phyloP scores from a whole-genome alignment of 1,140 invertebrate genomes.

The Pogonomyrmex californicus region DNA sequence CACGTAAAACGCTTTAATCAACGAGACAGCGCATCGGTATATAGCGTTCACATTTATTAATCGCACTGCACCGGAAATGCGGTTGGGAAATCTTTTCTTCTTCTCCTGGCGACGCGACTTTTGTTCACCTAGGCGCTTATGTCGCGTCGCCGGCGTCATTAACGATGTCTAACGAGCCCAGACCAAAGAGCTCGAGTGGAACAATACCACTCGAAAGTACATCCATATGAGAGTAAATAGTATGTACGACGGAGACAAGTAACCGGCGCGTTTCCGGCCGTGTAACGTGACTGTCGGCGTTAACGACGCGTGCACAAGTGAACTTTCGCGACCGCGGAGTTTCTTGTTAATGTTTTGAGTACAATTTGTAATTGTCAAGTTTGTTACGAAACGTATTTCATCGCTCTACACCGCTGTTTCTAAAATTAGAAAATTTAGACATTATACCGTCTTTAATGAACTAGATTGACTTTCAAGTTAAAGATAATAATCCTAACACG shows the following conservation, averaged over 20 bases:
- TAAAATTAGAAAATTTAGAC: background rate
- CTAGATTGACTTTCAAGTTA: background rate
- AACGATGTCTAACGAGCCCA: slow-evolving; percentile 70
- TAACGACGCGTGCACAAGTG: background rate
- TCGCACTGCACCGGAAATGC: background rate
- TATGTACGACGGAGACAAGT: background rate
- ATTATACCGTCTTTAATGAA: background rate
- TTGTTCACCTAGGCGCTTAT: slow-evolving; percentile 12
- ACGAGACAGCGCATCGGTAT: background rate
- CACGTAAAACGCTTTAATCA: slow-evolving; percentile 9
- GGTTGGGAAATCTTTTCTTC: slow-evolving; percentile 31
- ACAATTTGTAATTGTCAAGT: background rate
- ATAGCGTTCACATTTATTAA: slow-evolving; percentile 5
- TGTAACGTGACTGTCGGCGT: background rate
- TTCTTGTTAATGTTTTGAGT: slow-evolving; percentile 27
- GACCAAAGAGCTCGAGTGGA: slow-evolving; percentile 15
- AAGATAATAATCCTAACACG: background rate
- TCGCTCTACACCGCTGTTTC: background rate
- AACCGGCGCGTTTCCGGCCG: slow-evolving; percentile 5
- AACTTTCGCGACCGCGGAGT: background rate
- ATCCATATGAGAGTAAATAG: slow-evolving; percentile 1
- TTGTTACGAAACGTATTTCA: background rate
- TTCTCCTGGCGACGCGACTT: slow-evolving; percentile 30
- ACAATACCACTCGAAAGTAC: slow-evolving; percentile 52
- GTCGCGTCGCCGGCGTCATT: slow-evolving; percentile 55